phyloP scores from a whole-genome alignment of 2,797 vertebrate species.

The Otolemur crassicaudatus region DNA sequence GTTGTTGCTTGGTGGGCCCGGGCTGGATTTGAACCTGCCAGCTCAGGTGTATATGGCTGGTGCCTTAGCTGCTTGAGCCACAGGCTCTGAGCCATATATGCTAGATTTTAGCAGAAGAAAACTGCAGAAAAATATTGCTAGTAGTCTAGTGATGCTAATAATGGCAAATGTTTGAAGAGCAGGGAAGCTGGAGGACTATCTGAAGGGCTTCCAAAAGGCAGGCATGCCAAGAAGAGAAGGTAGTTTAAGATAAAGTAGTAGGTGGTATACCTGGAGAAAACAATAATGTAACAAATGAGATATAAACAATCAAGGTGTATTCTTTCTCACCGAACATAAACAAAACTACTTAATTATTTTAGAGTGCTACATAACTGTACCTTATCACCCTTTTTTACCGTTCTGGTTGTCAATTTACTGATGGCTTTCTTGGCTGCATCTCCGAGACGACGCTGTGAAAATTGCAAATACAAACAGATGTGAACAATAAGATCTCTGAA shows the following conservation, averaged over 20 bases:
- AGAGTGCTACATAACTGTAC: slow-evolving; percentile 84
- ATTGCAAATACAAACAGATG: slow-evolving; percentile 79
- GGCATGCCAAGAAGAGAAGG: not conserved
- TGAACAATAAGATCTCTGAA: slow-evolving; percentile 77
- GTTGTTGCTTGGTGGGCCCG: too few relatives aligned
- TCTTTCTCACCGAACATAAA: not conserved
- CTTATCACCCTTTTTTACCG: slow-evolving; percentile 98
- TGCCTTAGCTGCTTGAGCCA: too few relatives aligned
- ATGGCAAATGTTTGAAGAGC: not conserved
- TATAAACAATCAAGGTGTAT: too few relatives aligned
- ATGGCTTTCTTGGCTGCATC: slow-evolving; percentile 98
- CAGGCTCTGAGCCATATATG: too few relatives aligned
- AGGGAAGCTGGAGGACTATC: not conserved
- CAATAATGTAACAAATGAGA: not conserved
- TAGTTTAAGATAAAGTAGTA: not conserved
- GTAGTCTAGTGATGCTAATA: not conserved
- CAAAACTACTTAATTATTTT: not conserved
- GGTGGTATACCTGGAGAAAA: not conserved
- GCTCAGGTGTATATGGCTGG: too few relatives aligned
- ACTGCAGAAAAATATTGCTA: not conserved
- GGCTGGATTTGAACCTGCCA: too few relatives aligned
- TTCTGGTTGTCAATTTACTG: slow-evolving; percentile 96
- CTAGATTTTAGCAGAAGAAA: not conserved
- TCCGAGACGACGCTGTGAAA: slow-evolving; percentile 94
- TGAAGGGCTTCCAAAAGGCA: not conserved